Evolutionary conservation across 2,888 invertebrate species (phyloP).

Genomic region (Neocrepidodera transversa): DNA sequence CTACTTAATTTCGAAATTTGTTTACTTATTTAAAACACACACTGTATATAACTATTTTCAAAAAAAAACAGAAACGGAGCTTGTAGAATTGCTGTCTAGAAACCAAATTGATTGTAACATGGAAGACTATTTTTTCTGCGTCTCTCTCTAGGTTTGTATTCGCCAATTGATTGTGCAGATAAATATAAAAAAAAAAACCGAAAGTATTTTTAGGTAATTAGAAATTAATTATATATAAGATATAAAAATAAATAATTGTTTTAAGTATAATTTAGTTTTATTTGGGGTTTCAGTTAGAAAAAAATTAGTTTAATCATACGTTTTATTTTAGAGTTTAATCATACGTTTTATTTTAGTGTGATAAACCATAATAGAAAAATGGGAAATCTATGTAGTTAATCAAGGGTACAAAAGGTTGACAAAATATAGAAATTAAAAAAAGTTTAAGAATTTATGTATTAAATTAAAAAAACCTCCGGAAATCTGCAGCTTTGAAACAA

Average conservation of each 20-base stretch:
- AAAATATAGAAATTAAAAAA: no score
- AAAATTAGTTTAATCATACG: no score
- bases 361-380: no score
- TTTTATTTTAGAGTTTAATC: no score
- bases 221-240: slow-evolving; percentile 34
- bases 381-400: no score
- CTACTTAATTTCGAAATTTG: slow-evolving; percentile 7
- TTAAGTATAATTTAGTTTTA: slow-evolving; percentile 18
- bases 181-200: slow-evolving; percentile 32
- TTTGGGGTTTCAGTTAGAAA: no score
- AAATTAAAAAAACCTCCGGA: no score
- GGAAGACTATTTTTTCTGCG: slow-evolving; percentile 31
- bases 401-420: no score
- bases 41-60: slow-evolving; percentile 28
- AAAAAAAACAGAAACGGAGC: slow-evolving; percentile 17
- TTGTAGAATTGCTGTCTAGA: slow-evolving; percentile 34
- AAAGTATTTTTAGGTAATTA: slow-evolving; percentile 40
- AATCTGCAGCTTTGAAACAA: no score
- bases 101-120: slow-evolving; percentile 32
- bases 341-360: no score
- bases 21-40: background rate
- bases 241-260: slow-evolving; percentile 44
- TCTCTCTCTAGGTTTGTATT: slow-evolving; percentile 25
- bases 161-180: slow-evolving; percentile 26
- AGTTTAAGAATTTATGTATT: no score